Percentiles rank a stretch among this genome's conserved stretches.
These are phyloP conservation scores for Euthynnus affinis DNA, from an alignment of 2,797 vertebrate genomes.

Conservation along the genomic window DNA sequence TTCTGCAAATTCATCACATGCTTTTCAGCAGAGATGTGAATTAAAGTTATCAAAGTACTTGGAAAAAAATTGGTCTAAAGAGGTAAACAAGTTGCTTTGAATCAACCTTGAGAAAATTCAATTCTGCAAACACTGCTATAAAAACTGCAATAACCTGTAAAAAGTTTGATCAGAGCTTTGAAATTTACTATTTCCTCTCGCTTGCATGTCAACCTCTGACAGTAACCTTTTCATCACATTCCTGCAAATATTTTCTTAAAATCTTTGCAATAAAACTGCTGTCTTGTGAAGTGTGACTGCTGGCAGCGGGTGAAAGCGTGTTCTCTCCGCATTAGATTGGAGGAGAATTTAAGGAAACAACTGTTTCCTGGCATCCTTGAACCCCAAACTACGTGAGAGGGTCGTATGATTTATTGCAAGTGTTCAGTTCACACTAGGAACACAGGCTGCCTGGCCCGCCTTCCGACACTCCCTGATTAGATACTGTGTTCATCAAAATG, in stretches of 20 bases:
- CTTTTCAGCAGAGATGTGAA: slow-evolving; percentile 32
- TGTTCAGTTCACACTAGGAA: slow-evolving; percentile 5
- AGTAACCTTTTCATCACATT: slow-evolving; percentile 55
- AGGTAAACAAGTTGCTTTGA: slow-evolving; percentile 48
- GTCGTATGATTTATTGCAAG: slow-evolving; percentile 41
- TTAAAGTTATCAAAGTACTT: slow-evolving; percentile 26
- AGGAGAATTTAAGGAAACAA: slow-evolving; percentile 76
- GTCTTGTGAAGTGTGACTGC: slow-evolving; percentile 56
- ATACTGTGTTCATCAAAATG: slow-evolving; percentile 47
- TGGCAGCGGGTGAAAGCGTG: slow-evolving; percentile 43
- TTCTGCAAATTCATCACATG: slow-evolving; percentile 19
- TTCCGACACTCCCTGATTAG: slow-evolving; percentile 47
- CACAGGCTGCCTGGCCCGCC: slow-evolving; percentile 34
- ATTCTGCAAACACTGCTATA: slow-evolving; percentile 33
- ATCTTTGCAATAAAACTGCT: slow-evolving; percentile 51
- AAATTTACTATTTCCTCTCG: slow-evolving; percentile 7
- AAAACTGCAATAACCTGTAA: slow-evolving; percentile 42
- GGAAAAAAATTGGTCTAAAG: background rate
- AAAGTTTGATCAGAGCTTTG: slow-evolving; percentile 33
- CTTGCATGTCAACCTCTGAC: slow-evolving; percentile 23
- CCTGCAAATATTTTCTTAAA: slow-evolving; percentile 63
- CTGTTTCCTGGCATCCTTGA: slow-evolving; percentile 74
- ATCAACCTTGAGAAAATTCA: slow-evolving; percentile 59
- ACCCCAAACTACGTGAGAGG: slow-evolving; percentile 27
- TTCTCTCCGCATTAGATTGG: slow-evolving; percentile 37